These are phyloP conservation scores for Polydrusus cervinus DNA, from an alignment of 2,888 invertebrate genomes.

Conservation along the genomic window DNA sequence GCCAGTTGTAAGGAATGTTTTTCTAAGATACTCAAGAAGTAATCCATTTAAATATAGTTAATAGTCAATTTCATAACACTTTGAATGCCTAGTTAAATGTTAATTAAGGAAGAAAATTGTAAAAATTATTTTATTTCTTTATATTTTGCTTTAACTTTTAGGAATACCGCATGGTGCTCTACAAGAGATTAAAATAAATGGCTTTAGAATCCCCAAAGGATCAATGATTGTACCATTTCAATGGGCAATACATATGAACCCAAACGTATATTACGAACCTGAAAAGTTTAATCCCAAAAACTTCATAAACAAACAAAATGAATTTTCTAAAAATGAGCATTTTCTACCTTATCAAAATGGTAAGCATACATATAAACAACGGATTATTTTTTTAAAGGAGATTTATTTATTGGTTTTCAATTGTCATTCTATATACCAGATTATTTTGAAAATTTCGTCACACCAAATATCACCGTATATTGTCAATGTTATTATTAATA, in stretches of 20 bases:
- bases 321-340: slow-evolving; percentile 77
- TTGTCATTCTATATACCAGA: too few relatives aligned
- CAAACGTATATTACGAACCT: slow-evolving; percentile 79
- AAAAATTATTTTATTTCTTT: background rate
- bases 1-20: too few relatives aligned
- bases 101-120: too few relatives aligned
- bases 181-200: slow-evolving; percentile 69
- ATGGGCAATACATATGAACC: slow-evolving; percentile 87
- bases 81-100: too few relatives aligned
- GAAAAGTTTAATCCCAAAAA: slow-evolving; percentile 80
- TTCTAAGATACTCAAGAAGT: too few relatives aligned
- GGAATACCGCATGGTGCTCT: slow-evolving; percentile 85
- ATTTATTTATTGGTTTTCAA: too few relatives aligned
- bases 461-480: too few relatives aligned
- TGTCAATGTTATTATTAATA: too few relatives aligned
- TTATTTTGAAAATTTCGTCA: too few relatives aligned
- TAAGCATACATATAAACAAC: slow-evolving; percentile 66
- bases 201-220: slow-evolving; percentile 80
- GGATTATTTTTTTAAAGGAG: too few relatives aligned
- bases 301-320: slow-evolving; percentile 79
- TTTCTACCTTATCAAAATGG: slow-evolving; percentile 91
- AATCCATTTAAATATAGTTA: too few relatives aligned
- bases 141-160: slow-evolving; percentile 27
- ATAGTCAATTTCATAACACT: too few relatives aligned
- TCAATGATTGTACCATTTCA: slow-evolving; percentile 86